Evolutionary conservation across 1,140 invertebrate species (phyloP).

Genomic region (Nebria ingens): DNA sequence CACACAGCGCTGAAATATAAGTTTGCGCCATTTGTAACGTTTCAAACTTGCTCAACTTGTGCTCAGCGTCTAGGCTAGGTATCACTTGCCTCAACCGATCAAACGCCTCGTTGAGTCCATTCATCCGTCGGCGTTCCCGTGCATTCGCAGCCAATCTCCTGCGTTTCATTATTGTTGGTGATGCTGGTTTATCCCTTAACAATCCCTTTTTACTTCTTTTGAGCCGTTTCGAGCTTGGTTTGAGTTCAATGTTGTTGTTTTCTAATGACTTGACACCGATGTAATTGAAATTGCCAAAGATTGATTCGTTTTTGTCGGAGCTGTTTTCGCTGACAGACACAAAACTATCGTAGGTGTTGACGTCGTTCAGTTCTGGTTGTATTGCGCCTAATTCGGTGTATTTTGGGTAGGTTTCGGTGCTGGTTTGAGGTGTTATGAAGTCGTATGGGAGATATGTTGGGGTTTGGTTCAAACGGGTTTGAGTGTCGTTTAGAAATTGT

Average conservation of each 20-base stretch:
- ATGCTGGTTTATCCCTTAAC: constrained; percentile 33
- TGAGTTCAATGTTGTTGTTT: background rate
- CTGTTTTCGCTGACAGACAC: constrained; percentile 15
- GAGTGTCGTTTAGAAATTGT: background rate
- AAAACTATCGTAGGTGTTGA: constrained; percentile 24
- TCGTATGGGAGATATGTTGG: background rate
- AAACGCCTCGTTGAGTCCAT: constrained; percentile 72
- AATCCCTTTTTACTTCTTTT: constrained; percentile 19
- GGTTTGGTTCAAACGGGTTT: background rate
- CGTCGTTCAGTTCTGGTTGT: constrained; percentile 20
- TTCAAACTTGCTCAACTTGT: constrained; percentile 78
- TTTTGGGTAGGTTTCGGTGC: background rate
- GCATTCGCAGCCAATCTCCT: constrained; percentile 67
- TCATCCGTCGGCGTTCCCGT: constrained; percentile 68
- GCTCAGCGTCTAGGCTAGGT: constrained; percentile 61
- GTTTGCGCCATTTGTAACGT: constrained; percentile 82
- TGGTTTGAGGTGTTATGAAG: no score
- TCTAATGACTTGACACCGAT: background rate
- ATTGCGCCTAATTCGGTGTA: background rate
- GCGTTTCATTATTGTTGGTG: constrained; percentile 47
- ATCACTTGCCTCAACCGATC: constrained; percentile 68
- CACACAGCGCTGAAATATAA: constrained; percentile 64
- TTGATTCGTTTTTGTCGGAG: background rate
- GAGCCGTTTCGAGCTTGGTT: background rate
- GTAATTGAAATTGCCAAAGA: background rate